Percentiles rank a stretch among this genome's conserved stretches.
phyloP scores from a whole-genome alignment of 2,888 invertebrate genomes.

The Empis livida region DNA sequence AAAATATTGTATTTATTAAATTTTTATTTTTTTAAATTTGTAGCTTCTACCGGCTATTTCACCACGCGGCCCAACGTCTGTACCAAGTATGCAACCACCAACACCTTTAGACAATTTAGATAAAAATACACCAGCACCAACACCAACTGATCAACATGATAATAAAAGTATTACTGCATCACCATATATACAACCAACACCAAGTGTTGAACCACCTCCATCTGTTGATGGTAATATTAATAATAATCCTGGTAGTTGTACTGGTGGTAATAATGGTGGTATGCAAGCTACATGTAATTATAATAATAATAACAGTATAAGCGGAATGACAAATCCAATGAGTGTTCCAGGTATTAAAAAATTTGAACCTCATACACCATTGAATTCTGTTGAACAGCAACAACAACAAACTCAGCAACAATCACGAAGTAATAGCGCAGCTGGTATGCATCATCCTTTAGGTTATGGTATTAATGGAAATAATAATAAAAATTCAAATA shows the following conservation, averaged over 20 bases:
- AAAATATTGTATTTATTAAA: neutral
- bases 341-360: neutral
- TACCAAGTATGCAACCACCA: constrained; percentile 33
- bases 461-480: neutral
- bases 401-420: neutral
- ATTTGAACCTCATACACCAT: neutral
- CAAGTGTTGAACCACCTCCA: constrained; percentile 32
- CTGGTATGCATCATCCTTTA: neutral
- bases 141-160: constrained; percentile 36
- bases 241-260: neutral
- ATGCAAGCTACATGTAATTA: constrained; percentile 15
- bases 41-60: constrained; percentile 38
- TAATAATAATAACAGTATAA: constrained; percentile 12
- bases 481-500: neutral
- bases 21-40: constrained; percentile 4
- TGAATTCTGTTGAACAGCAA: neutral
- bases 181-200: constrained; percentile 33
- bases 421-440: neutral
- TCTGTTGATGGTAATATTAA: constrained; percentile 20
- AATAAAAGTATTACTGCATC: constrained; percentile 35
- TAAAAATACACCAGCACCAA: constrained; percentile 36
- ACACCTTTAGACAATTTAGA: constrained; percentile 35
- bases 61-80: constrained; percentile 47
- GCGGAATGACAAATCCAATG: constrained; percentile 11
- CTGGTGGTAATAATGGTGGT: constrained; percentile 8